Base-by-base conservation (phyloP, 2,797 vertebrate species). In the Kryptolebias ocellatus region DNA sequence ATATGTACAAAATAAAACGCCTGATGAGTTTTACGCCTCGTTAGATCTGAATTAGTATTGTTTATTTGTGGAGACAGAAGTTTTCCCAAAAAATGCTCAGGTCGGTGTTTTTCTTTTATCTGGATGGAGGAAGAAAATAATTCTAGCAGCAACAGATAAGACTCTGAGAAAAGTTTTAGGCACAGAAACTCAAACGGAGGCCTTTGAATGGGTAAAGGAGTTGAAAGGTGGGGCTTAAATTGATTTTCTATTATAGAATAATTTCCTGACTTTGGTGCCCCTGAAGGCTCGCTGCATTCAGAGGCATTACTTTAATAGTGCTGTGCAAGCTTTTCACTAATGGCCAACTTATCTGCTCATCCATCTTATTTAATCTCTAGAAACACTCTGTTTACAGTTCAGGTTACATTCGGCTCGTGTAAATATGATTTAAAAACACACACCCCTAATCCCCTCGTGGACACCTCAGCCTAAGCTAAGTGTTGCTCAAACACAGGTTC, bases 281-380 rank as follows among this genome's bases (percentile, higher is more conserved):
- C 60, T 31, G 42, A 63, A 57, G 49, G 60, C 37, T 45, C 8
- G 17, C 64, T 53, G 71, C 75, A 79, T 73, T 70, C 34, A 68
- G 73, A 61, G 53, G 59, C 67, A 81, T 76, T 85, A 75, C 75
- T 64, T 62, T 58, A 78, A 86, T 83, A 87, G 66, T 90, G 92
- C 93, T 88, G 86, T 18, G 84, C 72, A 79, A 52, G 80, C 77
- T 88, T 65, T 86, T 83, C 55, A 4, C 66, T 91, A 92, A 92
- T 87, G 79, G 72, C 74, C 50, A 57, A 29, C 76, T 68, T 44
- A 34, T 61, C 53, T 69, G 58, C 80, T 53, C 89, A 92, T 94
- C 88, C 64, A 76, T 93, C 88, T 90, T 83, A 72, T 89, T 92
- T 87, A 86, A 79, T 76, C 68, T 37, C 4, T 16, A 70, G 37